Base-by-base conservation (phyloP, 2,113 vertebrate genomes). In the Tachysurus vachellii region DNA sequence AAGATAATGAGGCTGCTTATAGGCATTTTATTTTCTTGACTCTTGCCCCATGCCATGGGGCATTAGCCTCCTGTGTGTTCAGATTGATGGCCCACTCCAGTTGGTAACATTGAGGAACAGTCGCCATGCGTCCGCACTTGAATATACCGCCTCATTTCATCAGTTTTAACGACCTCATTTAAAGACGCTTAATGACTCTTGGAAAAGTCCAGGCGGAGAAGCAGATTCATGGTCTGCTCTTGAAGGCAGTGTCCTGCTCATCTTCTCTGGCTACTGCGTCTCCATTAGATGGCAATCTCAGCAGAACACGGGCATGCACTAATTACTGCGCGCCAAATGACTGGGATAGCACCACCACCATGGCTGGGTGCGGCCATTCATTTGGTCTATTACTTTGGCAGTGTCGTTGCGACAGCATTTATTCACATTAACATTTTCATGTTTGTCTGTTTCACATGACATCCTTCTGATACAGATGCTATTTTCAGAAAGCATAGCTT, bases 111-210 rank as follows among this genome's bases (percentile, higher is more conserved):
- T 91, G 92, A 92, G 86, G 88, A 91, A 92, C 83, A 80, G 59
- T 92, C 85, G 83, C 90, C 91, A 91, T 92, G 26, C 23, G 77
- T 89, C 90, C 70, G 10, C 86, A 77, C 90, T 91, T 87, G 88
- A 91, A 94, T 93, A 93, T 93, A 93, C 88, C 83, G 92, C 92
- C 92, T 93, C 92, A 92, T 94, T 94, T 94, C 91, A 89, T 93
- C 88, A 86, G 91, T 91, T 93, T 91, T 94, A 95, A 95, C 88
- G 91, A 92, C 93, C 93, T 94, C 89, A 92, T 95, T 94, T 93
- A 94, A 94, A 95, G 87, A 88, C 91, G 91, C 91, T 91, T 95
- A 94, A 95, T 95, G 94, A 95, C 92, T 94, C 92, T 92, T 87
- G 80, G 90, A 95, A 92, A 94, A 92, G 93, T 94, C 91, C 86